phyloP scores from a whole-genome alignment of 2,113 vertebrate species.

The Axis porcinus region DNA sequence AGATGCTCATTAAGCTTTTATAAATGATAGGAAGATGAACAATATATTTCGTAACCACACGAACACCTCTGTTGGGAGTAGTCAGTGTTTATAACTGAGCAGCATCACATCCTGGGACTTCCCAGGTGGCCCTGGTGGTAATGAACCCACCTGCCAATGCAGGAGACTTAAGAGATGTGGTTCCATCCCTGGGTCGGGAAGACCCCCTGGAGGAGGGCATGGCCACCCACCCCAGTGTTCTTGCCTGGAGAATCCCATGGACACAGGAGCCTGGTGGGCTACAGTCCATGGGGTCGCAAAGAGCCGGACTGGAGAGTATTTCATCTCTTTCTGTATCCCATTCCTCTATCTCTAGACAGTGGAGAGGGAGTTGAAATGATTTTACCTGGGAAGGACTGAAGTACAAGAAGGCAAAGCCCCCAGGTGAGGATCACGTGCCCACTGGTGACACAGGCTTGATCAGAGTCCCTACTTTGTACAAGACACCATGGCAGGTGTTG shows the following conservation, averaged over 20 bases:
- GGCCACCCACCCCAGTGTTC: not conserved
- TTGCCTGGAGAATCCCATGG: not conserved
- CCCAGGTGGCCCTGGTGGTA: not conserved
- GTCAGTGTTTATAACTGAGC: not conserved
- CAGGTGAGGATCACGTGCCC: not conserved
- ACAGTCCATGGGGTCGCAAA: not conserved
- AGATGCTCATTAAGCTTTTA: slow-evolving; percentile 15
- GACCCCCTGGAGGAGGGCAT: not conserved
- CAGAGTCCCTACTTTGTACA: not conserved
- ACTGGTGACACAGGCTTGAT: not conserved
- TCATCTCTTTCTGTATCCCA: not conserved
- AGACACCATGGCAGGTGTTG: not conserved
- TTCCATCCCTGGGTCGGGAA: not conserved
- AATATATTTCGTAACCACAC: not conserved
- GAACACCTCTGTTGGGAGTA: not conserved
- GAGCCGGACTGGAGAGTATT: fast-evolving
- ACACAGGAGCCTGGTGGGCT: not conserved
- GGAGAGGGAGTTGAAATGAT: too few species aligned
- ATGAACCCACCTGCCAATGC: not conserved
- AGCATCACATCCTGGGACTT: not conserved
- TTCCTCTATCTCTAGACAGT: fast-evolving
- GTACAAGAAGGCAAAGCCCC: not conserved
- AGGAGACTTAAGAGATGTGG: not conserved
- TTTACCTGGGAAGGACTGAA: not conserved
- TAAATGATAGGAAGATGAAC: not conserved